Evolutionary conservation across 1,140 invertebrate genomes (phyloP).

Genomic region (Bradynema listronoti): DNA sequence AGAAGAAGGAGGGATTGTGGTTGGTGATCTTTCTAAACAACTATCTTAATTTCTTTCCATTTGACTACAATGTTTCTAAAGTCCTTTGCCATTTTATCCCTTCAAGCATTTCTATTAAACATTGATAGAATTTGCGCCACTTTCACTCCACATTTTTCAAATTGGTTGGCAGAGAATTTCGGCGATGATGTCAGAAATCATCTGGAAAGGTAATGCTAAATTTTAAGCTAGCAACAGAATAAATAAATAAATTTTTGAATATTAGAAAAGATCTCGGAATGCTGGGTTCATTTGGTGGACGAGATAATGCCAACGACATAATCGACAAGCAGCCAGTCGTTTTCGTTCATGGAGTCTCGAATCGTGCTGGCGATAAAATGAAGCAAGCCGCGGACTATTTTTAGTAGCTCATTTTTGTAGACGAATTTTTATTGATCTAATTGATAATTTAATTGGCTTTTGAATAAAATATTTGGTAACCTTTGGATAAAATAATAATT

Average conservation of each 20-base stretch:
- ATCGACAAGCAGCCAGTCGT: conserved; percentile 48
- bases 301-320: conserved; percentile 25
- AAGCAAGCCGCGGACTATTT: conserved; percentile 41
- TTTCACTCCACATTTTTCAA: no score
- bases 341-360: conserved; percentile 53
- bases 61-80: no score
- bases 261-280: conserved; percentile 42
- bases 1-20: no score
- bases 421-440: not conserved
- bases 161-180: conserved; percentile 44
- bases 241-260: not conserved
- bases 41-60: no score
- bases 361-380: conserved; percentile 53
- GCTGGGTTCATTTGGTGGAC: conserved; percentile 49
- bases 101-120: no score
- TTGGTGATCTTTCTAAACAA: no score
- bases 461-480: not conserved
- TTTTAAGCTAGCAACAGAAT: not conserved
- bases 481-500: no score
- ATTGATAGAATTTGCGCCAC: no score
- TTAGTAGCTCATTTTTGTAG: conserved; percentile 21
- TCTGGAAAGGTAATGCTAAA: conserved; percentile 36
- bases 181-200: conserved; percentile 47
- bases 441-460: not conserved
- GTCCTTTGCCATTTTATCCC: no score